These are phyloP conservation scores for Adela reaumurella DNA, from an alignment of 2,888 invertebrate species.

Conservation along the genomic window DNA sequence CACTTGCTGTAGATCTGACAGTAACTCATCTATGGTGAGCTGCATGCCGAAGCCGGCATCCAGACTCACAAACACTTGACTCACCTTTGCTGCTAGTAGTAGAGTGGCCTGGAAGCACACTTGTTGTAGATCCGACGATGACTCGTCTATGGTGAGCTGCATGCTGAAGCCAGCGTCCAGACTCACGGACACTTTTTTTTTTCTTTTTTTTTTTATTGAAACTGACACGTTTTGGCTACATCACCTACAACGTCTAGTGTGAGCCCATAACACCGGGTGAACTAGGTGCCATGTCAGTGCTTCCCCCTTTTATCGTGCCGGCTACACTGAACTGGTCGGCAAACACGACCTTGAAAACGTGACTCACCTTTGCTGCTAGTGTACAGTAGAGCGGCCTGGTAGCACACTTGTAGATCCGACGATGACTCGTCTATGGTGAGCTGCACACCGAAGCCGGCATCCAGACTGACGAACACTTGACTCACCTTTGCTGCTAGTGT, in stretches of 20 bases:
- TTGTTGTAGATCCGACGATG: conserved; percentile 67
- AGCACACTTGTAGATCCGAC: conserved; percentile 63
- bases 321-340: no score
- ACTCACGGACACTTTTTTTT: conserved; percentile 87
- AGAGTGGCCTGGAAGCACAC: conserved; percentile 27
- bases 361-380: neutral
- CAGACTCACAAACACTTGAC: no score
- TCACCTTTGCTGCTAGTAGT: neutral
- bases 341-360: no score
- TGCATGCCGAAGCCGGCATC: conserved; percentile 93
- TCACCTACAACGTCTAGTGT: no score
- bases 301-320: no score
- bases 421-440: conserved; percentile 82
- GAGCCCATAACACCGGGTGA: conserved; percentile 90
- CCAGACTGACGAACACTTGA: conserved; percentile 88
- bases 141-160: conserved; percentile 87
- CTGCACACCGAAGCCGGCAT: conserved; percentile 91
- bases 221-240: no score
- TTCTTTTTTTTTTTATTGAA: no score
- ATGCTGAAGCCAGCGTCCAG: conserved; percentile 92
- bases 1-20: conserved; percentile 71
- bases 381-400: conserved; percentile 23
- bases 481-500: neutral
- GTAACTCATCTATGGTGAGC: conserved; percentile 79
- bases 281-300: conserved; percentile 97